These are phyloP conservation scores for Allobates femoralis DNA, from an alignment of 2,797 vertebrate genomes.

Conservation along the genomic window DNA sequence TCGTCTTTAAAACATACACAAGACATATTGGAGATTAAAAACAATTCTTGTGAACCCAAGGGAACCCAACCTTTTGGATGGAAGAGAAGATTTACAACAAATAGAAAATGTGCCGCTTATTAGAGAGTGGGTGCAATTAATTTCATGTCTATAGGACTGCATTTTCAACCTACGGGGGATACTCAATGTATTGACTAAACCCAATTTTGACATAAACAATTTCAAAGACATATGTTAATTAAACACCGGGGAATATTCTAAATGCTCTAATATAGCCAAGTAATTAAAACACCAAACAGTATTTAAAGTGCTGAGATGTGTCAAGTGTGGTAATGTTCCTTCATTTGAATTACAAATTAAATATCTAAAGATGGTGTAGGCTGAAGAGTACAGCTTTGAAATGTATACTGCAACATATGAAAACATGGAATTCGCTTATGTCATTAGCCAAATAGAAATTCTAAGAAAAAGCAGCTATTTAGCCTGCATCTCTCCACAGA, in stretches of 20 bases:
- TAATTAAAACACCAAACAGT: conserved; percentile 47
- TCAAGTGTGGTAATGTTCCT: conserved; percentile 24
- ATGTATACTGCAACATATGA: not conserved
- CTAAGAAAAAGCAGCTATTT: not conserved
- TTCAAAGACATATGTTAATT: conserved; percentile 53
- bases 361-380: conserved; percentile 24
- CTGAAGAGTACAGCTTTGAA: not conserved
- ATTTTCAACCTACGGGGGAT: conserved; percentile 22
- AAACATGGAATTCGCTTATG: not conserved
- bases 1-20: not conserved
- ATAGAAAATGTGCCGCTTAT: conserved; percentile 1
- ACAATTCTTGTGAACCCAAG: not conserved
- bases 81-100: not conserved
- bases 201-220: conserved; percentile 48
- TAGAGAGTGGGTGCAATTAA: conserved; percentile 36
- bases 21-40: not conserved
- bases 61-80: not conserved
- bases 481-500: not conserved
- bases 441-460: not conserved
- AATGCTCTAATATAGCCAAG: conserved; percentile 19
- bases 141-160: conserved; percentile 31
- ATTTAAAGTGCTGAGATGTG: conserved; percentile 33
- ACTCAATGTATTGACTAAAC: conserved; percentile 42
- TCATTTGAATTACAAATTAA: conserved; percentile 35
- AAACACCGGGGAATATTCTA: conserved; percentile 40